Percentiles rank a stretch among this genome's conserved stretches.
Evolutionary conservation across 2,113 vertebrate genomes (phyloP).

Genomic region (Rhea pennata): DNA sequence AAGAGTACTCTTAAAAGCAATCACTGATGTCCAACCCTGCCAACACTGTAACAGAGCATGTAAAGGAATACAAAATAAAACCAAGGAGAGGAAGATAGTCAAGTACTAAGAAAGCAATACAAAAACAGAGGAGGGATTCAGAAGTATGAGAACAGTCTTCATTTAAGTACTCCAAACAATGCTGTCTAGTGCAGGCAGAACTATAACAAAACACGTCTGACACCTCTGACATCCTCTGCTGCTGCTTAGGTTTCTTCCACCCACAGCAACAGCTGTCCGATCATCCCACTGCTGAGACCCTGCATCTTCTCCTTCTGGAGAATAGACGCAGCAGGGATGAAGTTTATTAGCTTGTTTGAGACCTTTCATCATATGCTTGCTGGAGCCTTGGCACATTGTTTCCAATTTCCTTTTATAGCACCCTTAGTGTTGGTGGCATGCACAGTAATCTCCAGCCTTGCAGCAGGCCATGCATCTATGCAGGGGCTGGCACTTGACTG

Average conservation of each 20-base stretch:
- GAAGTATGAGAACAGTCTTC: not conserved
- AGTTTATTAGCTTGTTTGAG: not conserved
- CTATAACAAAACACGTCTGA: accelerated
- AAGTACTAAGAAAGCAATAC: not conserved
- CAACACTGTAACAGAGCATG: accelerated
- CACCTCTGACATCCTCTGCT: not conserved
- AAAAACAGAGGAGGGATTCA: not conserved
- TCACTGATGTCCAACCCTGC: not conserved
- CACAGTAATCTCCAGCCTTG: not conserved
- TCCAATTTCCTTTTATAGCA: not conserved
- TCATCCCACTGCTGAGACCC: not conserved
- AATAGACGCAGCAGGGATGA: not conserved
- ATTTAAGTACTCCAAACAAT: not conserved
- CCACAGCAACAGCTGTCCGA: not conserved
- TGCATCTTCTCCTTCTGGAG: not conserved
- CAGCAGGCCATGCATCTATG: not conserved
- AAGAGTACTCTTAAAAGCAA: not conserved
- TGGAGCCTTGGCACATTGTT: not conserved
- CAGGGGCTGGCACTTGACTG: not conserved
- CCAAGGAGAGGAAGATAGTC: not conserved
- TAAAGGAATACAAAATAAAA: not conserved
- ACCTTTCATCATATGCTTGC: not conserved
- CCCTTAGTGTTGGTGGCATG: not conserved
- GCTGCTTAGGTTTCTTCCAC: not conserved
- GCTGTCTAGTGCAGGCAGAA: not conserved